These are phyloP conservation scores for Pogonocherus hispidulus DNA, from an alignment of 2,888 invertebrate genomes.

Conservation along the genomic window DNA sequence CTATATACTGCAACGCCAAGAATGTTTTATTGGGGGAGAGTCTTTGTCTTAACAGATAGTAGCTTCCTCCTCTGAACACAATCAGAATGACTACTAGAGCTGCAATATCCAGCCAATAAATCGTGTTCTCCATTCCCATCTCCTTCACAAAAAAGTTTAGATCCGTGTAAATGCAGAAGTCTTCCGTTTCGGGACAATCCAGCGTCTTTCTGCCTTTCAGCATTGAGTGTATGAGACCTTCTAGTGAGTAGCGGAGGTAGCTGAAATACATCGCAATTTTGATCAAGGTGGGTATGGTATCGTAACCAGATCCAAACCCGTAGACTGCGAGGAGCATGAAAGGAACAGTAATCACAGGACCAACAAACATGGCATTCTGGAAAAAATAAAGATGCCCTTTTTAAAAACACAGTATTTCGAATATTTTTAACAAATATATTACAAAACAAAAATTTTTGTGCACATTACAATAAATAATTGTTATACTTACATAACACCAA, in stretches of 20 bases:
- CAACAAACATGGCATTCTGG: slow-evolving; percentile 90
- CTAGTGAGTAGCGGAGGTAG: slow-evolving; percentile 78
- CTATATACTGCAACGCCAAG: slow-evolving; percentile 78
- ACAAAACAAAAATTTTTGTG: too few species aligned
- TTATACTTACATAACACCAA: too few species aligned
- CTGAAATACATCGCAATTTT: slow-evolving; percentile 85
- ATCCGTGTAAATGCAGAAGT: slow-evolving; percentile 83
- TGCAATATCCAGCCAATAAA: slow-evolving; percentile 77
- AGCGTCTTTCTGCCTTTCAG: slow-evolving; percentile 82
- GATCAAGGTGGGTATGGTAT: slow-evolving; percentile 79
- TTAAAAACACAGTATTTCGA: not conserved
- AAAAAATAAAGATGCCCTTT: not conserved
- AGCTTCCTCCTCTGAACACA: slow-evolving; percentile 76
- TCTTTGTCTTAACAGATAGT: slow-evolving; percentile 81
- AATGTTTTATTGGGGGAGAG: slow-evolving; percentile 81
- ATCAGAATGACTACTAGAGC: slow-evolving; percentile 76
- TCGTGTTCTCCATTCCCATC: slow-evolving; percentile 81
- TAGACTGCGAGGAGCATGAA: slow-evolving; percentile 89
- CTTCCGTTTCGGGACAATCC: slow-evolving; percentile 79
- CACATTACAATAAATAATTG: too few species aligned
- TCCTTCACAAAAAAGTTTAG: slow-evolving; percentile 81
- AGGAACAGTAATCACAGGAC: slow-evolving; percentile 89
- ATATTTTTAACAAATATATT: too few species aligned
- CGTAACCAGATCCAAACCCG: slow-evolving; percentile 85
- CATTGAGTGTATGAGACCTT: slow-evolving; percentile 84